Evolutionary conservation across 1,140 invertebrate species (phyloP).

Genomic region (Adoxophyes honmai): DNA sequence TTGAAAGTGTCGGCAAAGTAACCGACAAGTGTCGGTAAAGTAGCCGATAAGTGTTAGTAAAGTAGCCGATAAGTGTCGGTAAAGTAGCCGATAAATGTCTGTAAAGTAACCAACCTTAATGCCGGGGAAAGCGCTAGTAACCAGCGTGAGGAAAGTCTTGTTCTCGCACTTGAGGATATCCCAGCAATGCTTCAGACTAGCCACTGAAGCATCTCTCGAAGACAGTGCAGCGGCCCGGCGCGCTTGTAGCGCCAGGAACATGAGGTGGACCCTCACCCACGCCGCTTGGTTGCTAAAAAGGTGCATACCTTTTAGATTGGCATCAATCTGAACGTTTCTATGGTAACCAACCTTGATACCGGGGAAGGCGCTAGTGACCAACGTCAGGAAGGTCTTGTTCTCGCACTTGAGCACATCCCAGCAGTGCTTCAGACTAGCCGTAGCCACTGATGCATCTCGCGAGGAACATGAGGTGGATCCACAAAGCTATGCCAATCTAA

Average conservation of each 20-base stretch:
- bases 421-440: conserved; percentile 91
- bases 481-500: no score
- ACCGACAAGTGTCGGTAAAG: no score
- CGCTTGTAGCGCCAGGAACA: conserved; percentile 94
- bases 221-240: conserved; percentile 88
- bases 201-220: conserved; percentile 89
- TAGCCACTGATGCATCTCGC: conserved; percentile 90
- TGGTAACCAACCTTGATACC: conserved; percentile 82
- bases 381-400: conserved; percentile 91
- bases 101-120: conserved; percentile 81
- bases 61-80: no score
- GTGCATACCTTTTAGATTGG: no score
- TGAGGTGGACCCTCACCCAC: no score
- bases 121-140: conserved; percentile 94
- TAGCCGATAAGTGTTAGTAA: no score
- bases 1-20: no score
- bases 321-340: no score
- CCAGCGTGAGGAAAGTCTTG: conserved; percentile 92
- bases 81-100: no score
- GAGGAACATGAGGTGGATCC: no score
- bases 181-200: conserved; percentile 93
- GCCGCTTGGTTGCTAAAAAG: no score
- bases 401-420: conserved; percentile 96
- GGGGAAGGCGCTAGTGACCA: conserved; percentile 95
- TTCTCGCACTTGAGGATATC: conserved; percentile 94